Evolutionary conservation across 1,140 invertebrate species (phyloP).

Genomic region (Solenopsis fugax): DNA sequence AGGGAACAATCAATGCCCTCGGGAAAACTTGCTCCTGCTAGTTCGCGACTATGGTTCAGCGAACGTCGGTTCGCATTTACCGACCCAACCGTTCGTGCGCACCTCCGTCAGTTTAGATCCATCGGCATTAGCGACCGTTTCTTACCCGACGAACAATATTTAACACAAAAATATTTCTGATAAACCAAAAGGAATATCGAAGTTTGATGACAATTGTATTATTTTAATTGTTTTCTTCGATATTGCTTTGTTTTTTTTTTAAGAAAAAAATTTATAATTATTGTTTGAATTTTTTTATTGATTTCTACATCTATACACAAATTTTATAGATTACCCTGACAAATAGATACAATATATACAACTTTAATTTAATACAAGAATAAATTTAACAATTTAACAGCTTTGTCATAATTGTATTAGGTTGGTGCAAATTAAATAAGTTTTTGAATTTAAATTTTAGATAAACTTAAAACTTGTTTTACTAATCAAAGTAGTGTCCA

Average conservation of each 20-base stretch:
- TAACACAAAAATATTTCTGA: not conserved
- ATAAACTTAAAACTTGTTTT: no score
- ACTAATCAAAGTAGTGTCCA: no score
- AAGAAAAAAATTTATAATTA: constrained; percentile 1
- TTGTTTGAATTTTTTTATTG: not conserved
- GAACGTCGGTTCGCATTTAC: constrained; percentile 65
- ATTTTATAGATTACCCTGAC: not conserved
- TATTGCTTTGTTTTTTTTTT: not conserved
- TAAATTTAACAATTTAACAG: not conserved
- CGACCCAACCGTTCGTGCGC: constrained; percentile 61
- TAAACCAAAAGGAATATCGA: not conserved
- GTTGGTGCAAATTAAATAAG: no score
- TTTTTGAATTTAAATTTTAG: no score
- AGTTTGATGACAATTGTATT: not conserved
- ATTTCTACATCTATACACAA: not conserved
- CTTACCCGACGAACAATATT: constrained; percentile 49
- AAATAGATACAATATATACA: not conserved
- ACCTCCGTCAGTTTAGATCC: not conserved
- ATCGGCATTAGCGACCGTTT: constrained; percentile 32
- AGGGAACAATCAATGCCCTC: constrained; percentile 66
- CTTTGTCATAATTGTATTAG: not conserved
- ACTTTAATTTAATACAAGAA: not conserved
- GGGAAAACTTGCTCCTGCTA: constrained; percentile 56
- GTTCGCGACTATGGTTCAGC: constrained; percentile 37
- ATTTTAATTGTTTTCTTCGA: not conserved